Base-by-base conservation (phyloP, 1,140 invertebrate species). In the Drosophila paulistorum region DNA sequence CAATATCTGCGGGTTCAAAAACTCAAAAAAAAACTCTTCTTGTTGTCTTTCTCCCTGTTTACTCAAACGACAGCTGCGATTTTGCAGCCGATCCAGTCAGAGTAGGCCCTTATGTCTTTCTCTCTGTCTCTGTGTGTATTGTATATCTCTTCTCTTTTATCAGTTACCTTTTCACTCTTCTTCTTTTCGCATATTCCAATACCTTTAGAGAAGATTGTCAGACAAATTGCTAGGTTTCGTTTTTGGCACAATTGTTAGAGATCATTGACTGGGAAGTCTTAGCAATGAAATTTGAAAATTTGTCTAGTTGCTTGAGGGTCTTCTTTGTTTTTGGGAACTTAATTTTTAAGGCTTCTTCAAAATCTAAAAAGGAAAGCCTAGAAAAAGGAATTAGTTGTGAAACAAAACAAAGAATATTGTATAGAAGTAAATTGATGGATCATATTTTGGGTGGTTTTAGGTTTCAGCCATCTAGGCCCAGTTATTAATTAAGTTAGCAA, bases 1-100 rank as follows among this genome's bases (percentile, higher is more conserved):
- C 83, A 73, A 87, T 86, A 87, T 87, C 83, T 86, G 83, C 82
- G 83, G 82, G 75, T 64, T 64, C 11, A 13, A 39, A 61, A 70
- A 55, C 64, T 58, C 67, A 60, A 76, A 58, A 3, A 7, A 10
- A 23, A 51, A 51, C 45, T 51, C 23, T 51, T 10, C 17, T 51
- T 51, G 17, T 58, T 9, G 33, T 55, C 39, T 58, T 51, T 37
- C 35, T 10, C 35, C 13, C 20, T 41, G 33, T 35, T 30, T 35
- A 33, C 23, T 51, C 13, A n/a, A 51, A 51, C 45, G 45, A 51
- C 45, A 51, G 45, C 45, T 51, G 45, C 45, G 45, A 51, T 51
- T 51, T 51, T 23, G 45, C 45, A 51, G 45, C 14, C 45, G 20
- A 51, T 23, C 45, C 45, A 30, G 30, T 17, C 45, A 11, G 45